Evolutionary conservation across 2,797 vertebrate genomes (phyloP), one percentile per base, ranked within the genome.

Genomic region (Acropternis orthonyx): DNA sequence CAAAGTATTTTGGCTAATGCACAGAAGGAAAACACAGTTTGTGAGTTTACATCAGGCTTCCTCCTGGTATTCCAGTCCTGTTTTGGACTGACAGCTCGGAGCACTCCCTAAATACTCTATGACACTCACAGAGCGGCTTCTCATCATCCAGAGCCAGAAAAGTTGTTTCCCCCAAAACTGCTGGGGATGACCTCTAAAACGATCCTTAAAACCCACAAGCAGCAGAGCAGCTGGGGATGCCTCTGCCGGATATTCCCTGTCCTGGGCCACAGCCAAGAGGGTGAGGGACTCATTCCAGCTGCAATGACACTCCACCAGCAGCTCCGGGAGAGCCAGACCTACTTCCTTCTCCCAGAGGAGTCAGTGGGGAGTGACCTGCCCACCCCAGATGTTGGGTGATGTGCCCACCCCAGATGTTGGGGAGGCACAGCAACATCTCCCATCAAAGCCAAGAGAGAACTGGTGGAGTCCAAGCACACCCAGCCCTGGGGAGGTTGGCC

Each of bases 221-320:
- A 95, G 81, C 68, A 76, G 39, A 83, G 91, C 0, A 21, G 81
- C 46, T 71, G 83, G 55, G 80, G 74, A 80, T n/a, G 58, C 32
- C 56, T 80, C 48, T 95, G 93, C 88, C 93, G 93, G 80, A 10
- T 68, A 72, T 66, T 48, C 77, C 90, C 69, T 10, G 5, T 3
- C 1, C 63, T 91, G 92, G 91, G 80, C 71, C 66, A 51, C 34
- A 24, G 92, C 92, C 95, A 94, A 87, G 44, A 62, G 43, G 76
- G 83, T 74, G 15, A 65, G 77, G 80, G 90, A 88, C 59, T 72
- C 59, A 37, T 85, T 91, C 89, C 95, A 93, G 89, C 52, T 59
- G 73, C 73, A 78, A 13, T 19, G 59, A 65, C 34, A 21, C 81
- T 82, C 82, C 87, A 54, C 2, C 77, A 68, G 74, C 66, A 71